Evolutionary conservation across 2,888 invertebrate species (phyloP).

Genomic region (Lithophane ornitopus): DNA sequence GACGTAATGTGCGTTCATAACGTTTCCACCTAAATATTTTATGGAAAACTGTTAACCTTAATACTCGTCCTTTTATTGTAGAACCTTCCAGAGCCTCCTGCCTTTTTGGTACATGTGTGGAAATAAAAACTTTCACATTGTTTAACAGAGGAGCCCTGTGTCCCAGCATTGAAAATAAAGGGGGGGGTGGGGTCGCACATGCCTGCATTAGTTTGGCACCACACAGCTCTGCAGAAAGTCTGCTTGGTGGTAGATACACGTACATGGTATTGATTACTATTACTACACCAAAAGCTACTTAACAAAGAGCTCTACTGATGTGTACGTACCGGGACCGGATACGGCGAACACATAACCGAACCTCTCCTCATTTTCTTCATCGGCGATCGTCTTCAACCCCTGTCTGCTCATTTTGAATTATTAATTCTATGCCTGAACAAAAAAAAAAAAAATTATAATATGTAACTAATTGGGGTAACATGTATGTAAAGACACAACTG

Average conservation of each 20-base stretch:
- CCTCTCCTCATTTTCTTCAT: constrained; percentile 96
- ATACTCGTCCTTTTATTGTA: not conserved
- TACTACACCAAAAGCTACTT: not conserved
- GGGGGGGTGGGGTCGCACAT: not conserved
- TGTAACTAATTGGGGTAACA: not conserved
- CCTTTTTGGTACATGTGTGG: not conserved
- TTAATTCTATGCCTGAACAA: constrained; percentile 72
- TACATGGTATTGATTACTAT: not conserved
- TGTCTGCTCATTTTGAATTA: constrained; percentile 90
- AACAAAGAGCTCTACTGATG: not conserved
- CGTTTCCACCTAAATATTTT: constrained; percentile 32
- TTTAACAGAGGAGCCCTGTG: not conserved
- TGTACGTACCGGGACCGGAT: constrained; percentile 97
- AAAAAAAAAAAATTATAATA: constrained; percentile 23
- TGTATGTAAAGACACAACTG: not conserved
- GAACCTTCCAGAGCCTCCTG: not conserved
- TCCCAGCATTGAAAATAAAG: not conserved
- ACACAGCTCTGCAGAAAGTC: not conserved
- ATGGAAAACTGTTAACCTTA: constrained; percentile 9
- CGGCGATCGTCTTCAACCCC: constrained; percentile 92
- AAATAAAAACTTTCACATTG: not conserved
- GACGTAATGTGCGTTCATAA: constrained; percentile 47
- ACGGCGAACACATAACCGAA: constrained; percentile 99
- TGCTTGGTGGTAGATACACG: not conserved
- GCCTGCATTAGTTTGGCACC: too few relatives aligned